phyloP scores from a whole-genome alignment of 2,113 vertebrate genomes.

The Prionailurus viverrinus region DNA sequence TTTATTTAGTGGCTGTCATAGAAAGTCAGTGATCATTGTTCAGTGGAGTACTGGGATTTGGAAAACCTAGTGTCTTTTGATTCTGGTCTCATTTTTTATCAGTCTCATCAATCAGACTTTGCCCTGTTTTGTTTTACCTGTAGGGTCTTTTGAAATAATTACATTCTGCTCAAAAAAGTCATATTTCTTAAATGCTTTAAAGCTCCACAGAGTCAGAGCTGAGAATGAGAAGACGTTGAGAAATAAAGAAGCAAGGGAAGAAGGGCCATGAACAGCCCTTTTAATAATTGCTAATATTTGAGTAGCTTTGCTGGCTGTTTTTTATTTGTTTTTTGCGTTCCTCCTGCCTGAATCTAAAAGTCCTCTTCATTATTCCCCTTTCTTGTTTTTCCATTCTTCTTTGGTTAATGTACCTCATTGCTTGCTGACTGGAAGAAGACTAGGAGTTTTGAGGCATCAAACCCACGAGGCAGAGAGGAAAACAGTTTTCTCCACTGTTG shows the following conservation, averaged over 20 bases:
- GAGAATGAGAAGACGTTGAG: not conserved
- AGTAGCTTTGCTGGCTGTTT: not conserved
- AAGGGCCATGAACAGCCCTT: not conserved
- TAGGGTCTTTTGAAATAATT: not conserved
- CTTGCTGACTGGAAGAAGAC: not conserved
- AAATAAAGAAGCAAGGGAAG: not conserved
- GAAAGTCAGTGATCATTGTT: not conserved
- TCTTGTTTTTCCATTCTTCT: not conserved
- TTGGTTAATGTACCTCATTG: not conserved
- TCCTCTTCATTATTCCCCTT: not conserved
- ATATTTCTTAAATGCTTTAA: not conserved
- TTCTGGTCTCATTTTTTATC: conserved; percentile 34
- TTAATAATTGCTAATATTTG: not conserved
- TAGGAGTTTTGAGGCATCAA: not conserved
- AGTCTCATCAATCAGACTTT: conserved; percentile 7
- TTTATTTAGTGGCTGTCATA: not conserved
- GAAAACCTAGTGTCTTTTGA: not conserved
- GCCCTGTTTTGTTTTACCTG: not conserved
- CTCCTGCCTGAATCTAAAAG: not conserved
- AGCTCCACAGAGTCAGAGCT: not conserved
- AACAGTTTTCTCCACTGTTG: not conserved
- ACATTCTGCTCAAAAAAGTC: not conserved
- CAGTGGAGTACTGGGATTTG: not conserved
- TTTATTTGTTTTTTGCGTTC: not conserved
- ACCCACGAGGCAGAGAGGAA: not conserved